Evolutionary conservation across 2,888 invertebrate genomes (phyloP).

Genomic region (Aphodius sticticus): DNA sequence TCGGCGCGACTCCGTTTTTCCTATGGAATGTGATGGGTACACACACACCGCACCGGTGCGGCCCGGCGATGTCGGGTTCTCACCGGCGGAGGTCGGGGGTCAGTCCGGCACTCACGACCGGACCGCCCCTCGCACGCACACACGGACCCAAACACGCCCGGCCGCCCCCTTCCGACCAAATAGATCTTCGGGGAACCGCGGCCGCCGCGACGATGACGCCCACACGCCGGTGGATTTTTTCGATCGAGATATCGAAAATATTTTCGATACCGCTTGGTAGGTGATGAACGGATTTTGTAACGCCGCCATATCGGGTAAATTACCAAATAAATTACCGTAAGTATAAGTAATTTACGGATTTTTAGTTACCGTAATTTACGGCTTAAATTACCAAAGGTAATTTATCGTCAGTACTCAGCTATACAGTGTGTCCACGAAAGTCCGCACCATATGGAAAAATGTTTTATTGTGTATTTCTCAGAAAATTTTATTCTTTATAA

Average conservation of each 20-base stretch:
- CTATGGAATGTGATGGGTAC: neutral
- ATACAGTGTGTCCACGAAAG: too few relatives aligned
- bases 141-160: constrained; percentile 40
- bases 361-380: too few relatives aligned
- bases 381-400: too few relatives aligned
- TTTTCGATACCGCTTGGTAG: constrained; percentile 5
- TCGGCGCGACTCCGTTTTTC: constrained; percentile 7
- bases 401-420: too few relatives aligned
- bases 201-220: constrained; percentile 15
- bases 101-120: constrained; percentile 50
- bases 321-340: too few relatives aligned
- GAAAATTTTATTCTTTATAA: too few relatives aligned
- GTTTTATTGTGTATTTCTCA: too few relatives aligned
- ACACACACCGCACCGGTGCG: neutral
- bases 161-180: constrained; percentile 15
- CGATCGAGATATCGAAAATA: neutral
- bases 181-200: constrained; percentile 7
- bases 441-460: too few relatives aligned
- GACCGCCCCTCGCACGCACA: constrained; percentile 53
- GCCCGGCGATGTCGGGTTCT: constrained; percentile 14
- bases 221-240: neutral
- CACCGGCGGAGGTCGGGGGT: constrained; percentile 47
- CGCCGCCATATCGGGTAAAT: too few relatives aligned
- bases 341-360: too few relatives aligned
- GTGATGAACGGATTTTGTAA: neutral